These are phyloP conservation scores for Minunthozetes semirufus DNA, from an alignment of 2,888 invertebrate genomes.

Conservation along the genomic window DNA sequence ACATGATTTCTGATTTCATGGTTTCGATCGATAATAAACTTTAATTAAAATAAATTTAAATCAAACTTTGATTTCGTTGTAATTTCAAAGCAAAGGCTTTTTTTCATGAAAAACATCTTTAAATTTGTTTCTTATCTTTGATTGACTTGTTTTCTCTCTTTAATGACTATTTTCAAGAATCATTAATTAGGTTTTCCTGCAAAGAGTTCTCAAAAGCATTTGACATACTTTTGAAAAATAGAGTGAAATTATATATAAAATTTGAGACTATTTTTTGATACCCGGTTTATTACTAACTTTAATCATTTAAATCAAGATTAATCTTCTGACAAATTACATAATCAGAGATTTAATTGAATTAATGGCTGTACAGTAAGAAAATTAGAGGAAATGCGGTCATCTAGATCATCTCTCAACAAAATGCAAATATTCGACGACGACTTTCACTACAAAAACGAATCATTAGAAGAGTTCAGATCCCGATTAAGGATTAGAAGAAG, in stretches of 20 bases:
- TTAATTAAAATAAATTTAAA: background rate
- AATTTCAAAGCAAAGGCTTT: background rate
- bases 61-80: background rate
- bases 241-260: too few species aligned
- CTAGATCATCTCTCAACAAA: background rate
- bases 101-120: background rate
- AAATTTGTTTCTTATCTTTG: too few species aligned
- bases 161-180: background rate
- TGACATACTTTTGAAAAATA: background rate
- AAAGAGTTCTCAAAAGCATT: background rate
- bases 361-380: background rate
- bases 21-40: background rate
- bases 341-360: background rate
- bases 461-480: constrained; percentile 32
- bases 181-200: background rate
- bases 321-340: too few species aligned
- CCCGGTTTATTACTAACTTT: too few species aligned
- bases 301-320: too few species aligned
- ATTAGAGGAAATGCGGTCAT: constrained; percentile 27
- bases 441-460: constrained; percentile 28
- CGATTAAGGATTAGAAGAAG: constrained; percentile 28
- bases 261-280: too few species aligned
- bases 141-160: background rate
- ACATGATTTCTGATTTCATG: background rate
- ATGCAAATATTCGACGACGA: constrained; percentile 21